Evolutionary conservation across 2,888 invertebrate species (phyloP), one percentile per base, ranked within the genome.

Genomic region (Allophyes oxyacanthae): DNA sequence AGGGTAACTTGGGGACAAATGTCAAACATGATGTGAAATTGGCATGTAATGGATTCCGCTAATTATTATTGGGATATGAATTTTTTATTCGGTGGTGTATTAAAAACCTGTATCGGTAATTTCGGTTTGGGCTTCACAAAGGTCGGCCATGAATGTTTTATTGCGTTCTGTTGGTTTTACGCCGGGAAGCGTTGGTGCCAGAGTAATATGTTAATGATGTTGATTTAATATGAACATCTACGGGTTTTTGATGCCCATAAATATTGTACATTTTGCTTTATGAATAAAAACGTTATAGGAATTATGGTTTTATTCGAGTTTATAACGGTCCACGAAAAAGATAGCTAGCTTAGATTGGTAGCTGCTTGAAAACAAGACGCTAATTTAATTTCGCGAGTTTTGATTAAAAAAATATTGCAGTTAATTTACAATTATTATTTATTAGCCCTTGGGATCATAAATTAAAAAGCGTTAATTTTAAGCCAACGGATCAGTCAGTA

Each of bases 111-210:
- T 75, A 81, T 82, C 77, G 79, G 72, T 77, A 65, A 78, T 84
- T 87, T 86, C 82, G 82, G 77, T 73, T 81, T 77, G 75, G 74
- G 71, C 67, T 75, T 77, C 66, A 85, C 83, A 86, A 86, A 83
- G 83, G 82, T 81, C 80, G 85, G 75, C 58, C 78, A 83, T 92
- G 90, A 91, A 94, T 93, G 73, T 87, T 91, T 90, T 77, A 94
- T 88, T 40, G 60, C 53, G 51, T 81, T 65, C 68, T 87, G 89
- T 90, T 92, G 87, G 84, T 88, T 88, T 89, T 91, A 77, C 82
- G 71, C 70, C 80, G 82, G 78, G 87, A 91, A 87, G 93, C 90
- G 92, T 91, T 81, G 84, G 84, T 72, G 82, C 84, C 64, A 49
- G 84, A 81, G 77, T 89, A 87, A 89, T 88, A 81, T 84, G 80